Evolutionary conservation across 2,797 vertebrate species (phyloP).

Genomic region (Avahi laniger): DNA sequence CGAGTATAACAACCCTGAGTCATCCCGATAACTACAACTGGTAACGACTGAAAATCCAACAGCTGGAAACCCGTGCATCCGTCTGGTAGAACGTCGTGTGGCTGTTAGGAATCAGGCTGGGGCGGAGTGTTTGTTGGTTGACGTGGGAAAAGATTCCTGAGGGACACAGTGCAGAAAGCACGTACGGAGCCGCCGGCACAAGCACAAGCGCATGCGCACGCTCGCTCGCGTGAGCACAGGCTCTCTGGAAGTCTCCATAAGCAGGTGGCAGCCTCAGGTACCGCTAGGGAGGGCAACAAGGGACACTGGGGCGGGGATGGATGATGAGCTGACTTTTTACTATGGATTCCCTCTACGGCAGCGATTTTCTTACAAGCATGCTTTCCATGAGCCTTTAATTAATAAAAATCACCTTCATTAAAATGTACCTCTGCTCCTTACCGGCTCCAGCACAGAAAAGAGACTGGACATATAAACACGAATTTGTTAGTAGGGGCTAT

Average conservation of each 20-base stretch:
- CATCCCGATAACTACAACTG: not conserved
- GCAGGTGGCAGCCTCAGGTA: not conserved
- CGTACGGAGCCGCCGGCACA: not conserved
- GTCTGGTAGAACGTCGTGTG: not conserved
- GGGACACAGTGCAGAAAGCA: not conserved
- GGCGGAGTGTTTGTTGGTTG: not conserved
- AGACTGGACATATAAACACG: not conserved
- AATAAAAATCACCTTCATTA: not conserved
- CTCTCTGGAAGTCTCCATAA: not conserved
- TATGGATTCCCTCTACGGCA: not conserved
- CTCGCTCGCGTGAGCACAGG: not conserved
- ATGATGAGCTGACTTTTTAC: not conserved
- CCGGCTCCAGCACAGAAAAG: not conserved
- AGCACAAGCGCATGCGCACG: rapidly evolving
- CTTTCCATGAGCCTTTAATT: not conserved
- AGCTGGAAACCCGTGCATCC: not conserved
- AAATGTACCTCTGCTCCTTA: not conserved
- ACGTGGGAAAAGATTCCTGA: not conserved
- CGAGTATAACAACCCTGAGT: not conserved
- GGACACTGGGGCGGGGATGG: too few species aligned
- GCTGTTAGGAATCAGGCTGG: too few species aligned
- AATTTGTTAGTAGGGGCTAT: not conserved
- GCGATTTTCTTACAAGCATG: not conserved
- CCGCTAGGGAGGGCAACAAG: not conserved
- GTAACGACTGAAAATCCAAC: not conserved